Base-by-base conservation (phyloP, 2,888 invertebrate genomes). In the Nomada ruficornis region DNA sequence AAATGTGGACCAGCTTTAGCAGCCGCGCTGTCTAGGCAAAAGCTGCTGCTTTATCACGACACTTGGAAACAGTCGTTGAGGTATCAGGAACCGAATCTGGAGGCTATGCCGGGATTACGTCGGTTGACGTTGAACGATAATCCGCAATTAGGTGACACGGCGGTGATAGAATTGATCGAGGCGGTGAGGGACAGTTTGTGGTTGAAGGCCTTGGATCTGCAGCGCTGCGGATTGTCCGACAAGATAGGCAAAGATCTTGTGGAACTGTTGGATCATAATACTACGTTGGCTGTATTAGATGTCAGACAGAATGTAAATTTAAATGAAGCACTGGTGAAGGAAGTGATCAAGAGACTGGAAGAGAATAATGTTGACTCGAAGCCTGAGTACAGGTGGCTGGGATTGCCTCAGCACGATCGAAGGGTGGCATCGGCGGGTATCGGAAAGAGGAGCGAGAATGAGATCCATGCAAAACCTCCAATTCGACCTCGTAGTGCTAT, bases 11-110 rank as follows among this genome's bases (percentile, higher is more conserved):
- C 95, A 0, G 95, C 95, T 70, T 94, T 97, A 54, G 96, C 96
- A 0, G 96, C 91, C 1, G 92, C 90, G 4, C 89, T 94, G 3
- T 94, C 96, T 94, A 95, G 95, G 87, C 96, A 96, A 91, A 96
- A 96, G 91, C 95, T 96, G 75, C 95, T 96, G 77, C 95, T 97
- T 72, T 97, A 96, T 91, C 96, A 97, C 85, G 97, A 97, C 91
- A 96, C 96, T 81, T 98, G 97, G 97, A 96, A 96, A 83, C 96
- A 96, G 87, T 97, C 97, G 10, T 92, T 98, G 72, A 95, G 97
- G n/a, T 97, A 97, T 91, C 95, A 96, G 20, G 94, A 96, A 64
- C 97, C 97, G 0, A 96, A 97, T 87, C 93, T 96, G n/a, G 96
- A 96, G 80, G 94, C 95, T 0, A 97, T 97, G 96, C 95, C 96